Evolutionary conservation across 2,888 invertebrate species (phyloP).

Genomic region (Tribolium freemani): DNA sequence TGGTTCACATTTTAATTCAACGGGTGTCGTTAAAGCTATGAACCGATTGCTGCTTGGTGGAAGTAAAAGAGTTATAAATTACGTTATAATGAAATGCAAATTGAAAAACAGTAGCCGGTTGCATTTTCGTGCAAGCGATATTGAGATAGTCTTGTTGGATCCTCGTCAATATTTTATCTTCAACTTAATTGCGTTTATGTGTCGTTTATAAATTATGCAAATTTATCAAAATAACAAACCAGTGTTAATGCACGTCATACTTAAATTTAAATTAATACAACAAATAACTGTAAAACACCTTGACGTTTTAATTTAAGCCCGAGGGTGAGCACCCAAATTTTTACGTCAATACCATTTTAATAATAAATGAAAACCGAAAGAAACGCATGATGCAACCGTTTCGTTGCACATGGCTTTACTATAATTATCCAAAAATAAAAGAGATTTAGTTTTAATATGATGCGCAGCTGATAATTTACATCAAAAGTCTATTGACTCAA

Average conservation of each 20-base stretch:
- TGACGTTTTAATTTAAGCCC: background rate
- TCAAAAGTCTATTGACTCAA: background rate
- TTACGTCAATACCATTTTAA: background rate
- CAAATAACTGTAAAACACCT: conserved; percentile 5
- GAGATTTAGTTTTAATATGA: background rate
- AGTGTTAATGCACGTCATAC: conserved; percentile 31
- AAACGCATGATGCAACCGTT: too few relatives aligned
- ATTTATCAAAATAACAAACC: conserved; percentile 39
- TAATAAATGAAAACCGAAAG: background rate
- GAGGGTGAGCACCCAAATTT: background rate
- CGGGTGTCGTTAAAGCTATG: conserved; percentile 16
- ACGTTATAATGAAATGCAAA: conserved; percentile 43
- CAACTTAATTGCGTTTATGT: conserved; percentile 26
- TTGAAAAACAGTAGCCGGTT: conserved; percentile 46
- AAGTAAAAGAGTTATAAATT: conserved; percentile 43
- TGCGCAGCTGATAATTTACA: background rate
- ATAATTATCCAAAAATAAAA: background rate
- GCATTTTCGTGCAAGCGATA: conserved; percentile 41
- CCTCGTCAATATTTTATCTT: conserved; percentile 41
- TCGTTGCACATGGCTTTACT: background rate
- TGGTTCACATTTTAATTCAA: conserved; percentile 18
- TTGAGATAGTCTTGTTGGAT: conserved; percentile 20
- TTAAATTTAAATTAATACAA: conserved; percentile 23
- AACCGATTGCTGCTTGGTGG: conserved; percentile 34
- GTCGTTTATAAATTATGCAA: conserved; percentile 34